Base-by-base conservation (phyloP, 2,113 vertebrate genomes). In the Rhinogobius similis region DNA sequence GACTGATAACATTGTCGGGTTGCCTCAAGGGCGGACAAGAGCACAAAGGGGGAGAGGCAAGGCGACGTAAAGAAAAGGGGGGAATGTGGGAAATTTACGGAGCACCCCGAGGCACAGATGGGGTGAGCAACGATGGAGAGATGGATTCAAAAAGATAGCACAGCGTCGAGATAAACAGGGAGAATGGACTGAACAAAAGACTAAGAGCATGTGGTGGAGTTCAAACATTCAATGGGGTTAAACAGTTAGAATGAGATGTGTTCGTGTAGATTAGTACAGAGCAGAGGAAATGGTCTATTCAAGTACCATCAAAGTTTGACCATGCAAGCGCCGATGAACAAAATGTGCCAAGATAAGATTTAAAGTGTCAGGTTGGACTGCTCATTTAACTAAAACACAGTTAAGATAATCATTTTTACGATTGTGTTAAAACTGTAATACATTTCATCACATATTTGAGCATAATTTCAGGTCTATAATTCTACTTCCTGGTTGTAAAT, bases 1-100 rank as follows among this genome's bases (percentile, higher is more conserved):
- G 85, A 92, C 90, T 88, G 90, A 89, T 89, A 88, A 87, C 85
- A 89, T 74, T 85, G 86, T 90, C 70, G 24, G 85, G 83, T 85
- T 87, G 86, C 87, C 82, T 90, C 83, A 88, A 87, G 88, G 88
- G 79, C 87, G 85, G 75, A 84, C 67, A 80, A 82, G 78, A 27
- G 81, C 50, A 1, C 75, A 69, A 39, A 66, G 69, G 29, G 70
- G 64, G 69, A 68, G 76, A 70, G 75, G 70, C 68, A 66, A 66
- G 58, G 67, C 71, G 80, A 80, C 58, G 62, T 50, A 78, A 69
- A 72, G 67, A 74, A 75, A 67, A 26, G 52, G 52, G 16, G 72
- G 73, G 58, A 84, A 85, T 78, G 44, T 67, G 13, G 26, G 71
- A 76, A 84, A 81, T 82, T 83, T 83, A 82, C 85, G 68, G 80